Percentiles rank a stretch among this genome's conserved stretches.
phyloP scores from a whole-genome alignment of 1,140 invertebrate species.

The Drosophila oshimai region DNA sequence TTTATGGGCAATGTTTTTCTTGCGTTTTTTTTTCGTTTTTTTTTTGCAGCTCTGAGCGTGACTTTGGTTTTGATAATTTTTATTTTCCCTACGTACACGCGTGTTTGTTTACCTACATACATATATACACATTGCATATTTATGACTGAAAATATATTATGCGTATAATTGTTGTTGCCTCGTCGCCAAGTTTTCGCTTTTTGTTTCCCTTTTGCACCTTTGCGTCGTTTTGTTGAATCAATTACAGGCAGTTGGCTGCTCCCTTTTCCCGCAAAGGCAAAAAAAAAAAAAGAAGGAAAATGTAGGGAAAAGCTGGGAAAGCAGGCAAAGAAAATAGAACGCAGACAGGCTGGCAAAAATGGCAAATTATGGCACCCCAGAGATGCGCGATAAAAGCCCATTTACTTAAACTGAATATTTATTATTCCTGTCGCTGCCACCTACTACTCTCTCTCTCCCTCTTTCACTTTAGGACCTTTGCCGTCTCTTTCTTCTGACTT shows the following conservation, averaged over 20 bases:
- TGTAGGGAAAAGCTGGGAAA: constrained; percentile 1
- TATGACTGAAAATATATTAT: constrained; percentile 74
- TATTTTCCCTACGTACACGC: constrained; percentile 24
- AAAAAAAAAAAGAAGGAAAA: constrained; percentile 20
- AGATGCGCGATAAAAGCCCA: constrained; percentile 80
- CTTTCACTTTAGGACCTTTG: constrained; percentile 1
- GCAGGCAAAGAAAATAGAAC: constrained; percentile 18
- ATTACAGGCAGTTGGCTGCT: constrained; percentile 66
- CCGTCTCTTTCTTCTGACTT: constrained; percentile 47
- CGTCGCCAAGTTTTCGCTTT: constrained; percentile 35
- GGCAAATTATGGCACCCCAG: constrained; percentile 79
- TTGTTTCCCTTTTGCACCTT: constrained; percentile 63
- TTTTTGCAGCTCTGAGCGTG: constrained; percentile 36
- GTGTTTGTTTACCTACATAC: constrained; percentile 1
- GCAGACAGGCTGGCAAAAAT: constrained; percentile 73
- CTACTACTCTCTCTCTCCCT: constrained; percentile 1
- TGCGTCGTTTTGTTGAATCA: constrained; percentile 73
- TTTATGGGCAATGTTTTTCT: constrained; percentile 46
- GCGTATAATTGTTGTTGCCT: constrained; percentile 78
- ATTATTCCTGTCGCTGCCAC: constrained; percentile 75
- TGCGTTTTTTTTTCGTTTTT: not conserved
- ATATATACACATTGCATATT: constrained; percentile 45
- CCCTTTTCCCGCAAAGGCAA: constrained; percentile 29
- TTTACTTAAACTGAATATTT: constrained; percentile 81
- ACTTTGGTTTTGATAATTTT: constrained; percentile 52